Conservation (phyloP, 2,888 invertebrate genomes). For the Apotomis capreana region DNA sequence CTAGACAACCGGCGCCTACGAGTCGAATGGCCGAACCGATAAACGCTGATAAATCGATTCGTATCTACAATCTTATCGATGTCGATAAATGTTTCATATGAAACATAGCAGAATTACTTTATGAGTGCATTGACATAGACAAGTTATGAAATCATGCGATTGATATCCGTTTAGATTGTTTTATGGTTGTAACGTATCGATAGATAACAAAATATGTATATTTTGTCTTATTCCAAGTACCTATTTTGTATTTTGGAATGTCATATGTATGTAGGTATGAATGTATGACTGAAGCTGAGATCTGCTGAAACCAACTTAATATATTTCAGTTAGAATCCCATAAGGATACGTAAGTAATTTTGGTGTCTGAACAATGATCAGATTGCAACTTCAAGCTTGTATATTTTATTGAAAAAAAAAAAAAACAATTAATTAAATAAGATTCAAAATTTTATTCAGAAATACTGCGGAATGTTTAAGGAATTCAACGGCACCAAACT, state of each 20-base stretch:
- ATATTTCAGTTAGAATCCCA: too few species aligned
- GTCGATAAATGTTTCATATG: conserved; percentile 50
- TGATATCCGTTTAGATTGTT: conserved; percentile 29
- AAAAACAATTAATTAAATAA: too few species aligned
- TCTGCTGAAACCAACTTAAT: too few species aligned
- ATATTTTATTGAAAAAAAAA: too few species aligned
- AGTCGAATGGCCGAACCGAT: conserved; percentile 59
- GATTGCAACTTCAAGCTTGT: too few species aligned
- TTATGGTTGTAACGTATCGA: conserved; percentile 8
- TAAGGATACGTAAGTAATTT: too few species aligned
- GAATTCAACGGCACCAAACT: background rate
- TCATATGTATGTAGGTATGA: too few species aligned
- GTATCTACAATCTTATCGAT: conserved; percentile 50
- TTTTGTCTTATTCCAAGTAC: conserved; percentile 6
- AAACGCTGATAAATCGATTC: conserved; percentile 51
- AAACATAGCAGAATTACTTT: conserved; percentile 37
- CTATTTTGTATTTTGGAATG: too few species aligned
- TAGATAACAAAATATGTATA: background rate
- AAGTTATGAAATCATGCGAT: conserved; percentile 38
- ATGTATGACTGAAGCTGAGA: too few species aligned
- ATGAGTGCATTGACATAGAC: conserved; percentile 41
- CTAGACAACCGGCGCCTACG: conserved; percentile 63
- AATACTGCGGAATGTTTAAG: background rate
- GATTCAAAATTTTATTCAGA: too few species aligned
- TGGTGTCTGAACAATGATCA: too few species aligned